Base-by-base conservation (phyloP, 2,113 vertebrate genomes). In the Pangasianodon gigas region DNA sequence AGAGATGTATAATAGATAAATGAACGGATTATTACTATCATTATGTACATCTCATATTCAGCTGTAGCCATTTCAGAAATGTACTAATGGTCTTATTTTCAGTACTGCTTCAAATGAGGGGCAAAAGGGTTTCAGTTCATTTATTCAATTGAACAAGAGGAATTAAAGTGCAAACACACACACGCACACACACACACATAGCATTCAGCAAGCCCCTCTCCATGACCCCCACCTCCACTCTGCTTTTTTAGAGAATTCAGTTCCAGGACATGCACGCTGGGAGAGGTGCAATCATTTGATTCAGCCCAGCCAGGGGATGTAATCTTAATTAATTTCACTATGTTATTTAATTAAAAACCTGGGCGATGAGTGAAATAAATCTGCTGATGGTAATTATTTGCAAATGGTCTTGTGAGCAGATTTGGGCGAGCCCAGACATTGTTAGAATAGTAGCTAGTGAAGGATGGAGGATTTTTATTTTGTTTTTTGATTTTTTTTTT, bases 271-370 rank as follows among this genome's bases (percentile, higher is more conserved):
- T 84, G 91, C 87, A 90, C 87, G 4, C 89, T 11, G 77, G 85
- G 91, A 85, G 89, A 95, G 91, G 93, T 92, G 92, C 92, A 92
- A 92, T 95, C 93, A 94, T 95, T 91, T 90, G 88, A 94, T 93
- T 95, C 88, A 94, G 90, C 89, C 60, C 88, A 91, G 90, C 90
- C 90, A 91, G 87, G 91, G 92, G 94, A 94, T 92, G 80, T 93
- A 94, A 94, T 93, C 92, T 92, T 93, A 94, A 95, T 95, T 96
- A 95, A 95, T 95, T 93, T 93, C 91, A 92, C 91, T 85, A 92
- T 94, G 92, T 95, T 95, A 93, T 95, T 95, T 94, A 94, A 96
- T 95, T 94, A 95, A 95, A 88, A 96, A 95, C 88, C 91, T 91
- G 90, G 90, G 86, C 89, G 52, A 92, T 85, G 92, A 94, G 89